Evolutionary conservation across 2,797 vertebrate species (phyloP), one percentile per base, ranked within the genome.

Genomic region (Siniperca obscura): DNA sequence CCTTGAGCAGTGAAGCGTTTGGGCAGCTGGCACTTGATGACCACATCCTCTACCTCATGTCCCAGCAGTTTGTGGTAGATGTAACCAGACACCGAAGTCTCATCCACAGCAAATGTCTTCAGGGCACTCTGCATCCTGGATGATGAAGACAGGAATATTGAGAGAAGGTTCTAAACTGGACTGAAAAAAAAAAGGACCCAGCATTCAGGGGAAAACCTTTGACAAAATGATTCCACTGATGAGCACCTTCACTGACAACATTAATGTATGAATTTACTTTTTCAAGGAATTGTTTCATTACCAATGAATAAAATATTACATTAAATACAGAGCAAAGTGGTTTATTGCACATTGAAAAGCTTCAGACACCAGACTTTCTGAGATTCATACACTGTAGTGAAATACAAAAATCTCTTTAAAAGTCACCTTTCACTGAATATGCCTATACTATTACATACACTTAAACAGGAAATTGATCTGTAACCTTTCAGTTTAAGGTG

Each of bases 1-100:
- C 98, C 98, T 86, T 98, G 97, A 2, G 98, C 98, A 0, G 98
- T 98, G 92, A 99, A 99, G 81, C 98, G 97, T 86, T 98, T 98
- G 14, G 98, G 98, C 85, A 99, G 95, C 94, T 98, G 97, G 88
- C 98, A 99, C 92, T 98, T 99, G 91, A 99, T 98, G 82, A 98
- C 96, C 27, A 98, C 98, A 7, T 98, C 98, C 71, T 98, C 97
- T 52, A 98, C 98, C 92, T 99, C 98, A 0, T 99, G 98, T 62
- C 98, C 98, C 55, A 99, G 91, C 69, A 99, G 95, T 34, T 98
- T 98, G 93, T 98, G 98, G 87, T 98, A 99, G 88, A 99, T 98
- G 90, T 98, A 99, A 30, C 98, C 98, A 0, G 98, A 99, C 76
- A 99, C 98, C 0, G 98, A 99, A 3, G 98, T 99, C 94, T 98